Base-by-base conservation (phyloP, 2,888 invertebrate genomes). In the Cryptops parisi region DNA sequence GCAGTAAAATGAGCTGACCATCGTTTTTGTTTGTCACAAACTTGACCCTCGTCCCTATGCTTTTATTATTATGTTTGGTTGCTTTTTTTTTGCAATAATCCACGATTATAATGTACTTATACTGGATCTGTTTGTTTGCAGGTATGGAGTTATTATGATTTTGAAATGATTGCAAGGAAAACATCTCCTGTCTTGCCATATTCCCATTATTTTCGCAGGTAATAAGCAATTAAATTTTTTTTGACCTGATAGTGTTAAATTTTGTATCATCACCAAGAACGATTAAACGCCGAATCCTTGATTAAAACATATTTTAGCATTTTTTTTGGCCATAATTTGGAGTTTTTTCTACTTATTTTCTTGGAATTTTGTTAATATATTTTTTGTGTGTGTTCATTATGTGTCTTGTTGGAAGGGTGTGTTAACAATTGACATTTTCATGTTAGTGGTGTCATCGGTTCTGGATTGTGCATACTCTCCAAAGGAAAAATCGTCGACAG, bases 131-230 rank as follows among this genome's bases (percentile, higher is more conserved):
- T 21, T 40, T 54, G 54, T 47, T 62, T 58, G 26, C 60, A 70
- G 71, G 78, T 97, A 38, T 98, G 97, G 97, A 78, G 81, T 52
- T 78, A 83, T 64, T 67, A 73, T 33, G 96, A 97, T 69, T 96
- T 79, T 70, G 72, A 80, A 57, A 72, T 74, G 58, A 76, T 97
- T n/a, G 80, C 78, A 64, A 72, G 79, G 2, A 77, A 73, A 63
- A 74, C 83, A 1, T 70, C 75, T 56, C 68, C 68, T 41, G 73
- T 73, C 9, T 72, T 90, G 54, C 89, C 88, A 1, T 81, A 82
- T 71, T 78, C 85, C 2, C 88, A 96, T 73, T 96, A 94, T 69
- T 97, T 94, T 71, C 83, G 85, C 67, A 90, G 89, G 89, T 85
- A 54, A 17, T 19, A 33, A 33, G 15, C 33, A 33, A 15, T 33